These are phyloP conservation scores for Heliconius hermathena DNA, from an alignment of 1,140 invertebrate genomes.

Conservation along the genomic window DNA sequence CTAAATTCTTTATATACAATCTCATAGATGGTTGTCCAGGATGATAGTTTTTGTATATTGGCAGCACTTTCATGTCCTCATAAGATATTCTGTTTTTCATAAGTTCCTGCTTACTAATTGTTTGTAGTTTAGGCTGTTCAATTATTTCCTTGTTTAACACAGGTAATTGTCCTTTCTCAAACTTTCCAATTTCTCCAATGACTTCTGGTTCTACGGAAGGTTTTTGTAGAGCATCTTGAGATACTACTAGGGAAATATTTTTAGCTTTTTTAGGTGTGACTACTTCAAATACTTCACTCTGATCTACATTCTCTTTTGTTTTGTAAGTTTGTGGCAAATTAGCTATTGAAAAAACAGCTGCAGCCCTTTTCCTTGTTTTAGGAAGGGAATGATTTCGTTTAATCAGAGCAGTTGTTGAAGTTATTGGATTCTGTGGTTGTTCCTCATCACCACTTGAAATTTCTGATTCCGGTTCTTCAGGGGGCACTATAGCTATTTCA, in stretches of 20 bases:
- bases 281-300: conserved; percentile 87
- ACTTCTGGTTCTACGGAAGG: conserved; percentile 59
- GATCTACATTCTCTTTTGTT: conserved; percentile 70
- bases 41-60: conserved; percentile 94
- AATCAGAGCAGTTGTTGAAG: conserved; percentile 64
- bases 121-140: conserved; percentile 69
- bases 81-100: conserved; percentile 86
- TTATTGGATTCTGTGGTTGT: conserved; percentile 62
- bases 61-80: conserved; percentile 89
- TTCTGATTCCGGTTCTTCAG: conserved; percentile 88
- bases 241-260: conserved; percentile 86
- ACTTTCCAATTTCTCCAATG: conserved; percentile 70
- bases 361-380: conserved; percentile 84
- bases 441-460: conserved; percentile 86
- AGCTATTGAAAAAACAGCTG: conserved; percentile 77
- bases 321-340: conserved; percentile 61
- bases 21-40: conserved; percentile 90
- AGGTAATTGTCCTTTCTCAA: conserved; percentile 61
- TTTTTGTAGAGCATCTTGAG: conserved; percentile 67
- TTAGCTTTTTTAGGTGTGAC: conserved; percentile 79
- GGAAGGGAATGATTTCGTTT: conserved; percentile 84
- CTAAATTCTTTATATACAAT: conserved; percentile 96
- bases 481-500: conserved; percentile 46
- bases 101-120: conserved; percentile 86
- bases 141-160: conserved; percentile 45